Conservation (phyloP, 2,113 vertebrate species). For the Setophaga kirtlandii region DNA sequence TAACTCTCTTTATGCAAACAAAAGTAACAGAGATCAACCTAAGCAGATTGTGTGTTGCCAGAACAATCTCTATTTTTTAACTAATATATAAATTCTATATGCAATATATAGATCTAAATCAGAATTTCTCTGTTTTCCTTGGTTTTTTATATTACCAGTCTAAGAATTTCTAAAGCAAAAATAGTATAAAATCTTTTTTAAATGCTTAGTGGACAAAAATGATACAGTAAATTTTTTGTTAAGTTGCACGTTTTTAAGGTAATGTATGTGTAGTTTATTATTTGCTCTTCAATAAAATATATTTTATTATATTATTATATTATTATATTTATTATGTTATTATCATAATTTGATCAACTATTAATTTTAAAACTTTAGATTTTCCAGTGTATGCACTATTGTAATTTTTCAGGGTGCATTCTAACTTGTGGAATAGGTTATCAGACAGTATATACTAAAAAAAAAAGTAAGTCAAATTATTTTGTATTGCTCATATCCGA, state of each 20-base stretch:
- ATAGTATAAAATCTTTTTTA: not conserved
- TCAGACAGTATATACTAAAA: not conserved
- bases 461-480: not conserved
- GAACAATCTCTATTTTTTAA: not conserved
- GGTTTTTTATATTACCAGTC: not conserved
- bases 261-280: not conserved
- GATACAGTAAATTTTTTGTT: not conserved
- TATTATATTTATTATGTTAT: not conserved
- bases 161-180: not conserved
- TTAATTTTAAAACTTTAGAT: not conserved
- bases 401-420: not conserved
- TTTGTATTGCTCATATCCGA: not conserved
- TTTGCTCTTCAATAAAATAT: not conserved
- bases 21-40: not conserved
- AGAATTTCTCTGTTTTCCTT: not conserved
- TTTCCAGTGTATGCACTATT: not conserved
- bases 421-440: not conserved
- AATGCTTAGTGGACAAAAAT: not conserved
- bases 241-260: not conserved
- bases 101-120: not conserved
- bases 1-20: slow-evolving; percentile 23
- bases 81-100: not conserved
- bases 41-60: not conserved
- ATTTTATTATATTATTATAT: not conserved
- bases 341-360: not conserved